These are phyloP conservation scores for Mormyrus hasselquistii DNA, from an alignment of 2,797 vertebrate species.

Conservation along the genomic window DNA sequence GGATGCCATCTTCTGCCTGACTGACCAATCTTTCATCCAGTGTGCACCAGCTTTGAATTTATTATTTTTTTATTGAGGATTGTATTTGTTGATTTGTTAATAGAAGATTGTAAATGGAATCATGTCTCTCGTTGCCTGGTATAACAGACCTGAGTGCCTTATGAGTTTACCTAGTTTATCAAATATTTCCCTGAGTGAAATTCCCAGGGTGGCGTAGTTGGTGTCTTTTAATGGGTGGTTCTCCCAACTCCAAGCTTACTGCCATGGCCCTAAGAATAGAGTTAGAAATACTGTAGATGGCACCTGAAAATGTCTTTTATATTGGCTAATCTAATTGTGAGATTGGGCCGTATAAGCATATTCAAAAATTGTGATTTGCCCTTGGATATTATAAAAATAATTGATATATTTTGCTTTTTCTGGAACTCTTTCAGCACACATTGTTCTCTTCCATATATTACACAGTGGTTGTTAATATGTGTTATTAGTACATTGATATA, in stretches of 20 bases:
- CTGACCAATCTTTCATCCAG: background rate
- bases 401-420: background rate
- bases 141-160: background rate
- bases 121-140: background rate
- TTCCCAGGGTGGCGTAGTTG: background rate
- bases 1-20: background rate
- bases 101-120: background rate
- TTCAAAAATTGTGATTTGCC: background rate
- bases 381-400: background rate
- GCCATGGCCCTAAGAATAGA: background rate
- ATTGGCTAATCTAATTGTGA: background rate
- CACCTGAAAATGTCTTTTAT: background rate
- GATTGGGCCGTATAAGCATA: background rate
- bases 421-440: background rate
- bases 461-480: background rate
- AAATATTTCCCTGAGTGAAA: background rate
- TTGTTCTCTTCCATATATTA: background rate
- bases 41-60: background rate
- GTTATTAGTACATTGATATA: background rate
- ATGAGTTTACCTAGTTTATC: too few species aligned
- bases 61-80: background rate
- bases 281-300: background rate
- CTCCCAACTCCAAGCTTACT: background rate
- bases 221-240: background rate
- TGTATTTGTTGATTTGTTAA: background rate